These are phyloP conservation scores for Acrobasis consociella DNA, from an alignment of 2,888 invertebrate genomes.

Conservation along the genomic window DNA sequence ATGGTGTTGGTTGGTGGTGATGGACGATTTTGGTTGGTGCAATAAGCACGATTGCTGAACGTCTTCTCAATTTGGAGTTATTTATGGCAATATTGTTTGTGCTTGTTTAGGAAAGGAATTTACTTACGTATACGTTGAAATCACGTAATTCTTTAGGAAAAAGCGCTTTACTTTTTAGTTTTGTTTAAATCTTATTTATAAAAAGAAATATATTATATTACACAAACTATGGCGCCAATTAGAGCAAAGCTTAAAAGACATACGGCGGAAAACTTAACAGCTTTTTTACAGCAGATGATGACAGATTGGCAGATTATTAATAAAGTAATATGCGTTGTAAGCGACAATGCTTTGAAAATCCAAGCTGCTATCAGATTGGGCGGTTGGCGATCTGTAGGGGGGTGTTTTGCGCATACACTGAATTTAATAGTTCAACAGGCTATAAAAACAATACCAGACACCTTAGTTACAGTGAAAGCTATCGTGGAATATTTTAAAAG, in stretches of 20 bases:
- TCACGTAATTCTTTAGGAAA: too few relatives aligned
- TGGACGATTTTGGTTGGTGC: too few relatives aligned
- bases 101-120: too few relatives aligned
- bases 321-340: constrained; percentile 9
- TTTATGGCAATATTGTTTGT: too few relatives aligned
- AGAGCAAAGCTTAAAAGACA: background rate
- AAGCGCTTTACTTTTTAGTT: too few relatives aligned
- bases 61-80: too few relatives aligned
- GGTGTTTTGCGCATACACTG: constrained; percentile 28
- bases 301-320: background rate
- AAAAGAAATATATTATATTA: too few relatives aligned
- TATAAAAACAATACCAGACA: background rate
- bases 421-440: constrained; percentile 9
- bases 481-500: background rate
- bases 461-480: background rate
- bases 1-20: too few relatives aligned
- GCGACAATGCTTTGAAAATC: constrained; percentile 36
- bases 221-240: too few relatives aligned
- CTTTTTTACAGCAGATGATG: background rate
- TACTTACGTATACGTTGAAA: too few relatives aligned
- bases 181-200: too few relatives aligned
- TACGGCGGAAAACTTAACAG: background rate
- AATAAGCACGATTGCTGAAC: too few relatives aligned
- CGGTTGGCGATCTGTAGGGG: constrained; percentile 28
- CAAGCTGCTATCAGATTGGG: constrained; percentile 30